Conservation (phyloP, 2,797 vertebrate species). For the Xyrichtys novacula region DNA sequence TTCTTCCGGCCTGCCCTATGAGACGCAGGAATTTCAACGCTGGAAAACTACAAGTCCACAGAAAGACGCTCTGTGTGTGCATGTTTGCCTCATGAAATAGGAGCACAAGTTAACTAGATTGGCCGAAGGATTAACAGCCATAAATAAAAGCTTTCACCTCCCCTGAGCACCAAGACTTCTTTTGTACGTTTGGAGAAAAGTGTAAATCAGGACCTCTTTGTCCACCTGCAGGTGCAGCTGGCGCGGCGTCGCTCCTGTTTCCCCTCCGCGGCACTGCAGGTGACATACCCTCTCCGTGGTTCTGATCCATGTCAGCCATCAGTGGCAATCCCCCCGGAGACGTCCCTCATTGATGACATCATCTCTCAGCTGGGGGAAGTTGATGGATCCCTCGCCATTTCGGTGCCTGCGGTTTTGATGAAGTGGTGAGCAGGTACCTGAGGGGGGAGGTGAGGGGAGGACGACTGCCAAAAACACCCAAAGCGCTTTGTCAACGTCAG, state of each 20-base stretch:
- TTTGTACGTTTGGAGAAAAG: background rate
- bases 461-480: constrained; percentile 74
- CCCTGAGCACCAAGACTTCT: background rate
- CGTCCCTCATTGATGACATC: constrained; percentile 78
- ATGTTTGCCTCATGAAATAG: too few species aligned
- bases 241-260: constrained; percentile 20
- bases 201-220: background rate
- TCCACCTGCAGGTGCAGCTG: background rate
- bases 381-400: constrained; percentile 80
- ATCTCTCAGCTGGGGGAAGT: constrained; percentile 76
- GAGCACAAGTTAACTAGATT: background rate
- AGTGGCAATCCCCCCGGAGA: constrained; percentile 66
- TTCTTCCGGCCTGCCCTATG: too few species aligned
- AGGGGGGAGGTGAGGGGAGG: constrained; percentile 54
- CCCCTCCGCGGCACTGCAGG: constrained; percentile 34
- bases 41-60: too few species aligned
- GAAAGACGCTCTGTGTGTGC: too few species aligned
- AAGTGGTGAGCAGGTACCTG: constrained; percentile 78
- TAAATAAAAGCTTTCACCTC: background rate
- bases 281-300: constrained; percentile 25
- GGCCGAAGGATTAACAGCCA: constrained; percentile 1
- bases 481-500: constrained; percentile 81
- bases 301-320: constrained; percentile 70
- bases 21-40: too few species aligned
- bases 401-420: constrained; percentile 75